Evolutionary conservation across 2,113 vertebrate genomes (phyloP).

Genomic region (Trichechus manatus): DNA sequence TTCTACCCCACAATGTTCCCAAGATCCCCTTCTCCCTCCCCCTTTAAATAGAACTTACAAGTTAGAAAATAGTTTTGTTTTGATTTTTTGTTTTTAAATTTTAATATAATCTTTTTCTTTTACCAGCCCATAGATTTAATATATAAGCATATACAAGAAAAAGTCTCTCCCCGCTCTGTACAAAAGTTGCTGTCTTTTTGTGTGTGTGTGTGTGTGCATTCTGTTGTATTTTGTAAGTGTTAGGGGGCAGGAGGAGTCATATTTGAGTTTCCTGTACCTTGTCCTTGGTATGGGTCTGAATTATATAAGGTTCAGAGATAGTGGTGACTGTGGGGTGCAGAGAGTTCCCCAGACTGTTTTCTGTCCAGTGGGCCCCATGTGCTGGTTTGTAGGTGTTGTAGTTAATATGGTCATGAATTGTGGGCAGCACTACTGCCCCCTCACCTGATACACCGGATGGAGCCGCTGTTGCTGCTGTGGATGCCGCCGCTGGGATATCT

Average conservation of each 20-base stretch:
- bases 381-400: conserved; percentile 95
- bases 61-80: conserved; percentile 95
- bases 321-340: conserved; percentile 94
- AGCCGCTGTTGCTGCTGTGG: conserved; percentile 82
- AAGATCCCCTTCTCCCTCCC: conserved; percentile 60
- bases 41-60: conserved; percentile 95
- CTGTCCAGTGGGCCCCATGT: conserved; percentile 96
- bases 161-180: conserved; percentile 95
- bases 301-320: conserved; percentile 94
- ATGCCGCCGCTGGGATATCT: conserved; percentile 89
- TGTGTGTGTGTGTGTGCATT: conserved; percentile 92
- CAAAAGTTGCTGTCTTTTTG: conserved; percentile 94
- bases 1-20: conserved; percentile 76
- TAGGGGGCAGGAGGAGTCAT: conserved; percentile 87
- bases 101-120: conserved; percentile 95
- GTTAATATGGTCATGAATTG: conserved; percentile 95
- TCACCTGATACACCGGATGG: conserved; percentile 92
- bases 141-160: conserved; percentile 98
- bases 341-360: conserved; percentile 96
- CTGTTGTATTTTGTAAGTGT: conserved; percentile 93
- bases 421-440: conserved; percentile 93
- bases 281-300: conserved; percentile 97
- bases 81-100: conserved; percentile 88
- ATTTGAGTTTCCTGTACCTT: conserved; percentile 99
- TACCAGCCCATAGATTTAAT: conserved; percentile 93